These are phyloP conservation scores for Drosophila kohkoa DNA, from an alignment of 1,140 invertebrate species.

Conservation along the genomic window DNA sequence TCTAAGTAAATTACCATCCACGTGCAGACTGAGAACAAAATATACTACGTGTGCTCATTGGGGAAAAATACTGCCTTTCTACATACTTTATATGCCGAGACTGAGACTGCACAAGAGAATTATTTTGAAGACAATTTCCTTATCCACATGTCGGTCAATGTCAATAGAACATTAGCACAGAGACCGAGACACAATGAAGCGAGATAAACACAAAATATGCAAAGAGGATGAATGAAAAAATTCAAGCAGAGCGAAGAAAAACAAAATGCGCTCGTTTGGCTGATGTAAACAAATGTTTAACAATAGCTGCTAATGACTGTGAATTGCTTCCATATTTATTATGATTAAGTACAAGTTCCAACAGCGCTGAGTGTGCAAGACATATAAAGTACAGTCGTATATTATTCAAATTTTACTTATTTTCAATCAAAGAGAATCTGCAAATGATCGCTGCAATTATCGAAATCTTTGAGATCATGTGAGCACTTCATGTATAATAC, in stretches of 20 bases:
- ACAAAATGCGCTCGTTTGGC: conserved; percentile 10
- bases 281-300: conserved; percentile 13
- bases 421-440: too few species aligned
- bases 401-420: too few species aligned
- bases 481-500: too few species aligned
- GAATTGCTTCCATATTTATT: conserved; percentile 16
- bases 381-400: neutral
- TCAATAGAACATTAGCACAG: conserved; percentile 18
- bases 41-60: conserved; percentile 13
- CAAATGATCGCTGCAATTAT: too few species aligned
- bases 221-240: neutral
- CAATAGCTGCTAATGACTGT: conserved; percentile 7
- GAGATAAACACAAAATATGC: neutral
- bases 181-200: conserved; percentile 12
- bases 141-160: too few species aligned
- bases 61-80: neutral
- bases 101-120: neutral
- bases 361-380: neutral
- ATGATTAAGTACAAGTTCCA: conserved; percentile 4
- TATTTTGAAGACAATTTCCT: conserved; percentile 1
- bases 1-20: conserved; percentile 36
- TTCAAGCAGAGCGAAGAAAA: neutral
- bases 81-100: neutral
- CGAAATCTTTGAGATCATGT: too few species aligned
- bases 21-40: conserved; percentile 12